Conservation (phyloP, 37 sponge, comb jelly and placozoan species). For the Cladorhizidae sp. region DNA sequence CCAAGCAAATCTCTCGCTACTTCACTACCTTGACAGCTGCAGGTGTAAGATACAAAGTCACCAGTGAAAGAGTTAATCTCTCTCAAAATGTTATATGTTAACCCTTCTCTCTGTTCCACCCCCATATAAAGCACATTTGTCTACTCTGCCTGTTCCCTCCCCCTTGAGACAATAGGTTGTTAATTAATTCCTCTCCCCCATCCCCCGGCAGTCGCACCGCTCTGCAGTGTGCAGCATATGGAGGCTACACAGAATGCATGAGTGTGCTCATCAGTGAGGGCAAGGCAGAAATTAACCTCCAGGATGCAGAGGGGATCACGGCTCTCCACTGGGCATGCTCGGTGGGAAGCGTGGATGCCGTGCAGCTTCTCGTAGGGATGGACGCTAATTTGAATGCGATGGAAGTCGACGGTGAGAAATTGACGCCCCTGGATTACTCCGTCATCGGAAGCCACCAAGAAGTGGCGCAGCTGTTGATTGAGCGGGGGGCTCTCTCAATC, state of each 20-base stretch:
- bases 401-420: constrained; percentile 72
- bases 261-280: constrained; percentile 57
- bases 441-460: constrained; percentile 84
- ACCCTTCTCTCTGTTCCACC: too few species aligned
- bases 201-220: constrained; percentile 65
- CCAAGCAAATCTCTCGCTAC: too few species aligned
- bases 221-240: constrained; percentile 86
- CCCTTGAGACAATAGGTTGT: too few species aligned
- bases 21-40: too few species aligned
- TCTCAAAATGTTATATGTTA: too few species aligned
- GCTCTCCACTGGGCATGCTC: constrained; percentile 92
- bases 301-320: constrained; percentile 82
- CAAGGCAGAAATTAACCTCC: constrained; percentile 52
- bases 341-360: constrained; percentile 57
- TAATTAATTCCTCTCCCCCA: constrained; percentile 11
- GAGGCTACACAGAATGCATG: constrained; percentile 69
- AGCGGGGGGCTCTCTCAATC: constrained; percentile 82
- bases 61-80: too few species aligned
- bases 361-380: constrained; percentile 52
- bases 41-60: too few species aligned
- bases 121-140: too few species aligned
- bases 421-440: constrained; percentile 93
- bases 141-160: too few species aligned
- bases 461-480: constrained; percentile 80
- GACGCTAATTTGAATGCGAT: constrained; percentile 70